Evolutionary conservation across 1,140 invertebrate genomes (phyloP), one percentile per base, ranked within the genome.

Genomic region (Aphis craccivora): DNA sequence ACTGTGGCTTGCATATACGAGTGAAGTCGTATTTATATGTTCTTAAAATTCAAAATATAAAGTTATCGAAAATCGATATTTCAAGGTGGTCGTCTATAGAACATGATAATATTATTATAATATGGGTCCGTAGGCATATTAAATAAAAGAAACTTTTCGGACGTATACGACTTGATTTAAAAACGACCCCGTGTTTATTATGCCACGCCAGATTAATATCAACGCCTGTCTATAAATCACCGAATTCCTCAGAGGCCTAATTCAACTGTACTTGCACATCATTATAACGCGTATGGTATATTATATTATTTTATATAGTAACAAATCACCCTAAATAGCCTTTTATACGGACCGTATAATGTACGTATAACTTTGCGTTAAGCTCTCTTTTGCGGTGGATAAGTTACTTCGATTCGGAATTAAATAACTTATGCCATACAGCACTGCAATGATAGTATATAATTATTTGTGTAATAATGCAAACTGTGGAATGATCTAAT

Each of bases 221-320:
- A 76, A 76, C n/a, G 60, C 60, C 30, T 76, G 30, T 76, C n/a
- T 76, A 76, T 76, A 76, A 76, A 76, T 76, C 60, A n/a, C 30
- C 14, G 60, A n/a, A 76, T 76, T 76, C 60, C 60, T 76, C 4
- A 4, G 60, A n/a, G 60, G 30, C 60, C 60, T 76, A 76, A 76
- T n/a, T 76, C 30, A 76, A 76, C 30, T n/a, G 60, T 76, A 76
- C 60, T 76, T 76, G n/a, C 60, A 20, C 30, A 14, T 76, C 60
- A 76, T 76, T 76, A 76, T 76, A 76, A 76, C 14, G 30, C 60
- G 30, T 55, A 30, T 67, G 14, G 30, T 76, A n/a, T 5, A 76
- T n/a, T 76, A 67, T 67, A 67, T 67, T 67, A 76, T 76, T n/a
- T 76, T 67, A 76, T 76, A 76, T 76, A n/a, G 60, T 76, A n/a